Evolutionary conservation across 2,113 vertebrate genomes (phyloP), one percentile per base, ranked within the genome.

Genomic region (Cariama cristata): DNA sequence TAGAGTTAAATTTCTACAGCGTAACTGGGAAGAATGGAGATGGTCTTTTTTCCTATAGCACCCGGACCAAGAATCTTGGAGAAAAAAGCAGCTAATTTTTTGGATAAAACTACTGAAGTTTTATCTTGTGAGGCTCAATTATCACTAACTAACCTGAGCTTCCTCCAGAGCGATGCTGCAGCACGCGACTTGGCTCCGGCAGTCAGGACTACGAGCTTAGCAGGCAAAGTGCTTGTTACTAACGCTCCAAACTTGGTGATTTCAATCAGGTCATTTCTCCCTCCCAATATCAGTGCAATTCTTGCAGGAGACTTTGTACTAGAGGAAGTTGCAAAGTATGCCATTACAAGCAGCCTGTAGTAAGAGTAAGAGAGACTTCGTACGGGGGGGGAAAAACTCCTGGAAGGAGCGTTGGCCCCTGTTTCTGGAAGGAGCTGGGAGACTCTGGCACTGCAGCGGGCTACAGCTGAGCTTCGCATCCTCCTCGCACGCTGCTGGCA

Each of bases 391-490:
- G 7, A 13, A 6, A 32, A 22, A 42, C n/a, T 5, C 38, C 74
- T 77, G 50, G 50, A 79, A 94, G 38, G 44, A 82, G 30, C 9
- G 21, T 27, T 77, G 49, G 44, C 19, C 26, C 21, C 23, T 0
- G 1, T 47, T 69, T 93, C 63, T 67, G 64, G 60, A 82, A 71
- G 74, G 0, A 11, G 69, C 12, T 4, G 55, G 23, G 52, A 89
- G 32, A 9, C 23, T 50, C 56, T 67, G 53, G 59, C 45, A 40
- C 7, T 16, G 63, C 50, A 33, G 53, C 0, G 3, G 12, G n/a
- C 66, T 59, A 4, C 2, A 1, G 0, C 0, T 0, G 38, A 49
- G 44, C n/a, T 84, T 32, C 60, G 24, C 73, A 26, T 38, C 55
- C 56, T 71, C 50, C 33, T 59, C 4, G 14, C 44, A 11, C 0